Evolutionary conservation across 2,888 invertebrate species (phyloP).

Genomic region (Pterostichus madidus): DNA sequence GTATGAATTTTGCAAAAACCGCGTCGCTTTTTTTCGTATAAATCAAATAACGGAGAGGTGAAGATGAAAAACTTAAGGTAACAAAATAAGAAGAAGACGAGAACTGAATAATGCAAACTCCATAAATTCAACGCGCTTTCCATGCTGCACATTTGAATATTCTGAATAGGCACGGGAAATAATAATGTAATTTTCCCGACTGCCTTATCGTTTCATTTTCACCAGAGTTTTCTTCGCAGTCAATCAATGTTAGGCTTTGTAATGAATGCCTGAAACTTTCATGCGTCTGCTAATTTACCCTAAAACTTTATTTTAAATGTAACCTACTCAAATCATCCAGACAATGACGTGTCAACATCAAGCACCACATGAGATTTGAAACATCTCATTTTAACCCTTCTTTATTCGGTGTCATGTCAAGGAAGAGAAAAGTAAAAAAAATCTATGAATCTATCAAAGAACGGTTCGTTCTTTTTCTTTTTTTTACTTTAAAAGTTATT

Average conservation of each 20-base stretch:
- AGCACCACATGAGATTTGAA: too few relatives aligned
- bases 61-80: constrained; percentile 64
- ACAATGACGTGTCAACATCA: background rate
- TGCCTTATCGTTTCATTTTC: constrained; percentile 54
- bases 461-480: too few relatives aligned
- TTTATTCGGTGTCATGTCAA: too few relatives aligned
- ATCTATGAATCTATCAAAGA: too few relatives aligned
- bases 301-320: constrained; percentile 33
- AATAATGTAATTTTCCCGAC: constrained; percentile 54
- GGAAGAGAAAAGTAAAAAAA: too few relatives aligned
- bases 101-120: constrained; percentile 61
- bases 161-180: constrained; percentile 60
- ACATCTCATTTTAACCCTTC: too few relatives aligned
- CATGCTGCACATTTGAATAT: constrained; percentile 56
- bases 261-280: constrained; percentile 49
- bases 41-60: constrained; percentile 60
- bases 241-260: constrained; percentile 54
- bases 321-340: constrained; percentile 12
- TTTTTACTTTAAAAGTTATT: too few relatives aligned
- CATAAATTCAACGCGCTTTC: constrained; percentile 55
- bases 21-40: constrained; percentile 25
- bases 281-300: constrained; percentile 19
- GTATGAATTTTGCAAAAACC: constrained; percentile 28
- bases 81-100: constrained; percentile 62
- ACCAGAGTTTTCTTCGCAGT: constrained; percentile 45